phyloP scores from a whole-genome alignment of 2,888 invertebrate genomes.

The Cataglyphis rosenhaueri region DNA sequence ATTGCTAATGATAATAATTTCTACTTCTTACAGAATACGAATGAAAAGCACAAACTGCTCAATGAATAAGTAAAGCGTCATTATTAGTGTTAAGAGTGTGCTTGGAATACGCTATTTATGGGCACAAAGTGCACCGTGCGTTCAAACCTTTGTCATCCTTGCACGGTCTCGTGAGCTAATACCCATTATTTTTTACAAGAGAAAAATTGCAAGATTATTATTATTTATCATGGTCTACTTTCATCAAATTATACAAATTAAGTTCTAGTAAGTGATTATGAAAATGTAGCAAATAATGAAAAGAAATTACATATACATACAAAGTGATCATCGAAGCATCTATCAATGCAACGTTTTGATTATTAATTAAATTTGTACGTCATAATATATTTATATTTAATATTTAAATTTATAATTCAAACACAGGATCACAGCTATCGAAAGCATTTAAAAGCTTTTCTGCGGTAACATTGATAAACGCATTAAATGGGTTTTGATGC shows the following conservation, averaged over 20 bases:
- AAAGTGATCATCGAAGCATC: neutral
- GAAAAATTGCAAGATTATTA: neutral
- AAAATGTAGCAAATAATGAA: neutral
- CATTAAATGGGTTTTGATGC: constrained; percentile 4
- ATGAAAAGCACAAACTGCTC: neutral
- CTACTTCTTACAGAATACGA: constrained; percentile 2
- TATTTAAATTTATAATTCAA: neutral
- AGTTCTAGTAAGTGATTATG: neutral
- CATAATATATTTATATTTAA: neutral
- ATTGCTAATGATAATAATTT: constrained; percentile 2
- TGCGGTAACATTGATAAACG: neutral
- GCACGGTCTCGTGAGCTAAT: neutral
- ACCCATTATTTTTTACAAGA: neutral
- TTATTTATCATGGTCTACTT: neutral
- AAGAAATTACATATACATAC: neutral
- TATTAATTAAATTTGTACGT: neutral
- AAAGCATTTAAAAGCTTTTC: neutral
- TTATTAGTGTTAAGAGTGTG: constrained; percentile 20
- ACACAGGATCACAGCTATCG: neutral
- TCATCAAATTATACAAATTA: neutral
- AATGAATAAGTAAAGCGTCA: constrained; percentile 1
- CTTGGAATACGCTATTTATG: constrained; percentile 34
- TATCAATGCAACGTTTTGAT: neutral
- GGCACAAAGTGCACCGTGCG: neutral
- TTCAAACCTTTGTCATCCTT: constrained; percentile 4